phyloP scores from a whole-genome alignment of 1,140 invertebrate genomes.

The Lamellibrachia luymesi region DNA sequence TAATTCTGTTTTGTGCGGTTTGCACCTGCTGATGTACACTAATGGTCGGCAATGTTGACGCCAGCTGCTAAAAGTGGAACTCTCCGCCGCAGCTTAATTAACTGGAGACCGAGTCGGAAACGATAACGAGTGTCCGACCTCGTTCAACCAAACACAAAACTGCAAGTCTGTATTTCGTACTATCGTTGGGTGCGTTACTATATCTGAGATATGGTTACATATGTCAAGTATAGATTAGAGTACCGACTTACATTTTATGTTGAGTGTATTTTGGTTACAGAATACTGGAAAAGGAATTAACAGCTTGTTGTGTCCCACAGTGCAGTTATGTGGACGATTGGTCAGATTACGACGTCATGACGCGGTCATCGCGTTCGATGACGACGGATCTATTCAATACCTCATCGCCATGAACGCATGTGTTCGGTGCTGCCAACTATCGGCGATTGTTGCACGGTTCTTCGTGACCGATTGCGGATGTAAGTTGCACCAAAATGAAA shows the following conservation, averaged over 20 bases:
- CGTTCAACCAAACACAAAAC: neutral
- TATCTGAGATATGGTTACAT: neutral
- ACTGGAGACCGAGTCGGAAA: neutral
- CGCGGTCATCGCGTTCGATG: no score
- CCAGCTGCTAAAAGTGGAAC: neutral
- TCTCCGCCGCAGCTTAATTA: neutral
- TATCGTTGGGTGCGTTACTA: neutral
- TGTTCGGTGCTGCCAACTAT: no score
- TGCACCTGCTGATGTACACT: neutral
- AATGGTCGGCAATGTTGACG: neutral
- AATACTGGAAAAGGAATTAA: no score
- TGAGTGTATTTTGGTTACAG: no score
- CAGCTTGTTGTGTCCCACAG: no score
- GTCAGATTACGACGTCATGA: no score
- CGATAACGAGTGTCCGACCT: neutral
- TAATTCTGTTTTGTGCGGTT: neutral
- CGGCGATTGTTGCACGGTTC: no score
- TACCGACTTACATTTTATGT: neutral
- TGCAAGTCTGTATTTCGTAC: neutral
- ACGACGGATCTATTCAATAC: no score
- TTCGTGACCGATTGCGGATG: no score
- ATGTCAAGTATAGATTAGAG: neutral
- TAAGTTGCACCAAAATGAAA: no score
- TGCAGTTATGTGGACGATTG: no score
- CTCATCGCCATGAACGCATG: no score